These are phyloP conservation scores for Rhagium mordax DNA, from an alignment of 2,888 invertebrate species.

Conservation along the genomic window DNA sequence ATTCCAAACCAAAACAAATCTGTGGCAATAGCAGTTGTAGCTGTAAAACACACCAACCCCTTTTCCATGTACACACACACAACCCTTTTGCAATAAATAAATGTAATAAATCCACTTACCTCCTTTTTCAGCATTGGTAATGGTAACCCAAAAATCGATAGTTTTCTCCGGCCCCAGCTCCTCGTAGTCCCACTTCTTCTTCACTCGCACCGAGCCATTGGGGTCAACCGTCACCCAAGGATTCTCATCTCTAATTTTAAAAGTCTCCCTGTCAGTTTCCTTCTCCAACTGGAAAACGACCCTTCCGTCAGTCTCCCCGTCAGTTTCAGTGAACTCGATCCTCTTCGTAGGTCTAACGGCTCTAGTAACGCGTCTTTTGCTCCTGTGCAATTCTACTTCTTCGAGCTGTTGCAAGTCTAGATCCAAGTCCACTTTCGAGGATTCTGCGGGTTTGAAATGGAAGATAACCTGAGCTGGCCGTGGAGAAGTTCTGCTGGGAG, in stretches of 20 bases:
- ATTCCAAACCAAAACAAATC: too few species aligned
- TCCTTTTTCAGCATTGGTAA: slow-evolving; percentile 90
- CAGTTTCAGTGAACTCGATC: slow-evolving; percentile 92
- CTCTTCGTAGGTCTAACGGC: slow-evolving; percentile 96
- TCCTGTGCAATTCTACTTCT: slow-evolving; percentile 76
- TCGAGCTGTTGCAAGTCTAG: slow-evolving; percentile 71
- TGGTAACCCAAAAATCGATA: slow-evolving; percentile 96
- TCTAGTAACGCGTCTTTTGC: slow-evolving; percentile 86
- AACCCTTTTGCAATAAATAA: too few species aligned
- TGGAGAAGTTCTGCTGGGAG: slow-evolving; percentile 80
- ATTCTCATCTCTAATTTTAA: slow-evolving; percentile 94
- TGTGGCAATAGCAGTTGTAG: too few species aligned
- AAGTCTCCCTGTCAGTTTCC: slow-evolving; percentile 92
- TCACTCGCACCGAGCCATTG: slow-evolving; percentile 92
- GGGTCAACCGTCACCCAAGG: slow-evolving; percentile 95
- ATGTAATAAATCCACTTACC: slow-evolving; percentile 82
- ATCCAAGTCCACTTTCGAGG: slow-evolving; percentile 73
- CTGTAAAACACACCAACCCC: too few species aligned
- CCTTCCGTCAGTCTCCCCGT: slow-evolving; percentile 90
- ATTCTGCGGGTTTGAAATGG: slow-evolving; percentile 77
- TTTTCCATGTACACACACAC: slow-evolving; percentile 10
- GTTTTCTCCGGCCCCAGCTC: slow-evolving; percentile 95
- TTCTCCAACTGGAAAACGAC: slow-evolving; percentile 92
- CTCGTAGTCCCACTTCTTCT: slow-evolving; percentile 98
- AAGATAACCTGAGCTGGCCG: slow-evolving; percentile 84